Evolutionary conservation across 2,797 vertebrate genomes (phyloP).

Genomic region (Ataeniobius toweri): DNA sequence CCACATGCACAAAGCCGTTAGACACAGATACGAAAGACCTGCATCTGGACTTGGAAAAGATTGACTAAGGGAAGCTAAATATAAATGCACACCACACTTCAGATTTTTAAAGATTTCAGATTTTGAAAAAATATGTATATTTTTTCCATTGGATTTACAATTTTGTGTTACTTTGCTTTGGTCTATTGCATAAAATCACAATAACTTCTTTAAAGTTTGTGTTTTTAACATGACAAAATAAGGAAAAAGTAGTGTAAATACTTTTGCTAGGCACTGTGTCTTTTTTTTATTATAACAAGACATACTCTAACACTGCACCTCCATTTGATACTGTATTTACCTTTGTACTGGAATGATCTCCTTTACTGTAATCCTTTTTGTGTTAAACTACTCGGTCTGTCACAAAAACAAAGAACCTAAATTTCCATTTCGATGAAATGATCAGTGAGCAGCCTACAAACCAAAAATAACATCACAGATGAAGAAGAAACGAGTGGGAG

Average conservation of each 20-base stretch:
- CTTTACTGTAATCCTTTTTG: not conserved
- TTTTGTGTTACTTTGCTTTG: too few species aligned
- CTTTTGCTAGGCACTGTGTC: not conserved
- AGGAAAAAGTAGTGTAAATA: not conserved
- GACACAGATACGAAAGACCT: not conserved
- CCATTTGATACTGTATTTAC: not conserved
- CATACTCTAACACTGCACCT: not conserved
- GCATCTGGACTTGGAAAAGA: not conserved
- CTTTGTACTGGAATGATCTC: not conserved
- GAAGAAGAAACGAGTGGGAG: slow-evolving; percentile 50
- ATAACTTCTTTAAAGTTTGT: too few species aligned
- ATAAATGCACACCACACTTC: not conserved
- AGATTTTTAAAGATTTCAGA: too few species aligned
- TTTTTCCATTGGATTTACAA: too few species aligned
- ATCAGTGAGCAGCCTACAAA: slow-evolving; percentile 29
- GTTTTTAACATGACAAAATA: too few species aligned
- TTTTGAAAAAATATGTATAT: too few species aligned
- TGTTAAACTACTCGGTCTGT: not conserved
- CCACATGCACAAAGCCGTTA: too few species aligned
- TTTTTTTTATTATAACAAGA: not conserved
- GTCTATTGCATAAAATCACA: too few species aligned
- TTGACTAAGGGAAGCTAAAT: not conserved
- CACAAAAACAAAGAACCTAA: slow-evolving; percentile 8
- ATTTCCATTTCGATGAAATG: slow-evolving; percentile 52
- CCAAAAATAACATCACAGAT: slow-evolving; percentile 31